Percentiles rank a stretch among this genome's conserved stretches.
phyloP scores from a whole-genome alignment of 2,113 vertebrate species.

The Pangasianodon gigas region DNA sequence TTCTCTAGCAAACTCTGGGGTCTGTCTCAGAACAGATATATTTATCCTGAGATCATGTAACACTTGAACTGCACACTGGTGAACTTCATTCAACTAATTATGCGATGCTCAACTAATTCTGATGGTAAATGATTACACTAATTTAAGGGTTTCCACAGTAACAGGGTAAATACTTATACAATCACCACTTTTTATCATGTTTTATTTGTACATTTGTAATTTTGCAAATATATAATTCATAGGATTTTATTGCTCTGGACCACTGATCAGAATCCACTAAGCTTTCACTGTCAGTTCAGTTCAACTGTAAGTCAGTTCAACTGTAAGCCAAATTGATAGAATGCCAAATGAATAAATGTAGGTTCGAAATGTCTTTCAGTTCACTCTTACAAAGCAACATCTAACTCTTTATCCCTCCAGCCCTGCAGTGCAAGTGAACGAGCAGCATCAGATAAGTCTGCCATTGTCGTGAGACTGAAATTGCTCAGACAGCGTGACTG shows the following conservation, averaged over 20 bases:
- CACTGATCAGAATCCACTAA: neutral
- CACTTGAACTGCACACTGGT: neutral
- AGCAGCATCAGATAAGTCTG: neutral
- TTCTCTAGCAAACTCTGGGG: neutral
- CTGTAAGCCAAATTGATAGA: neutral
- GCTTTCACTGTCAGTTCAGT: neutral
- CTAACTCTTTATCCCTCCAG: neutral
- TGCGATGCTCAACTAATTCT: neutral
- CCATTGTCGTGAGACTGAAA: neutral
- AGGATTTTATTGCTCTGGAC: neutral
- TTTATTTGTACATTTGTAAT: neutral
- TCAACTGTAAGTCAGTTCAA: neutral
- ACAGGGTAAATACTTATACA: neutral
- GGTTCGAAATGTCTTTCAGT: neutral
- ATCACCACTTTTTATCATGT: neutral
- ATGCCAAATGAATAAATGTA: neutral
- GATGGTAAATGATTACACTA: neutral
- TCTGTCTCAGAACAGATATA: too few relatives aligned
- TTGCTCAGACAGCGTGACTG: slow-evolving; percentile 13
- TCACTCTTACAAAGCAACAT: neutral
- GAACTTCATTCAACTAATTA: neutral
- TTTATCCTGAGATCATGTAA: neutral
- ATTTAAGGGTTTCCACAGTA: neutral
- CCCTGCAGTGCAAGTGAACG: neutral
- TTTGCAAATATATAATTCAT: too few relatives aligned